Evolutionary conservation across 2,888 invertebrate genomes (phyloP).

Genomic region (Oithona nana): DNA sequence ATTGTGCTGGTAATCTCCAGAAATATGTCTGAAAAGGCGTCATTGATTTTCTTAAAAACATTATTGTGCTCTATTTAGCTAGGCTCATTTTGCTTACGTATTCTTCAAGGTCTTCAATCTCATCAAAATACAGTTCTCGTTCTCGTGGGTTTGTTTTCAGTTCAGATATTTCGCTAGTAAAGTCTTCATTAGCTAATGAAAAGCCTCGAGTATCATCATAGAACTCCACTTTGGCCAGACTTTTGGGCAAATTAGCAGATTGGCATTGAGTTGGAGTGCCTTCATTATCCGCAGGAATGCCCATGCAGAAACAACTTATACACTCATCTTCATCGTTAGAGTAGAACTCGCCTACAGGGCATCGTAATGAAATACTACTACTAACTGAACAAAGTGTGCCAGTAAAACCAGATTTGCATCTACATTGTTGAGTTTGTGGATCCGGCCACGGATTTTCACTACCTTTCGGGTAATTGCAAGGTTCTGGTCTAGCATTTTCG

Average conservation of each 20-base stretch:
- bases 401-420: background rate
- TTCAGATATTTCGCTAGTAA: background rate
- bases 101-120: background rate
- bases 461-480: background rate
- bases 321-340: background rate
- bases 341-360: background rate
- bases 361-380: background rate
- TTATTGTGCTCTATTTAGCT: too few species aligned
- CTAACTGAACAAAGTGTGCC: background rate
- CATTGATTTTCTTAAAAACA: too few species aligned
- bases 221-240: background rate
- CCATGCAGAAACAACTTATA: conserved; percentile 2
- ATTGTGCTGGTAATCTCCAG: conserved; percentile 2
- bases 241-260: background rate
- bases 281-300: background rate
- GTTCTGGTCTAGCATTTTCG: background rate
- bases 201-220: background rate
- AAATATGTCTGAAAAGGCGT: background rate
- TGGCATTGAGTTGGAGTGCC: conserved; percentile 4
- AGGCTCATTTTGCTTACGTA: background rate
- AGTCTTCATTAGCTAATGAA: background rate
- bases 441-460: background rate
- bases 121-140: background rate
- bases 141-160: background rate
- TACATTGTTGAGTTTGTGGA: background rate